Conservation (phyloP, 35 echinoderm and acorn worm species). For the Apostichopus californicus region DNA sequence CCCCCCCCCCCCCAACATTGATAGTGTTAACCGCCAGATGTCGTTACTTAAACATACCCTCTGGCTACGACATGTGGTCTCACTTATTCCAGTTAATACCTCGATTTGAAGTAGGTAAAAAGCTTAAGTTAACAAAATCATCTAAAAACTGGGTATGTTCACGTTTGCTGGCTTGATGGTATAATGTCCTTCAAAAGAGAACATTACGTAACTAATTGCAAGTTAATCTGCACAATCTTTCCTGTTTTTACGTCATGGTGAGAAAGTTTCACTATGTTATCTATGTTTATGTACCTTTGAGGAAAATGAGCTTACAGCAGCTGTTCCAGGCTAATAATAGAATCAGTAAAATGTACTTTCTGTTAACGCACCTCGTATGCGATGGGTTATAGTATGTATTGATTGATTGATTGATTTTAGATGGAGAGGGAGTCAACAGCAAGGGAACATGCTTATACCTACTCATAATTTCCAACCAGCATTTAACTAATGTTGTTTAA, state of each 20-base stretch:
- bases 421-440: too few species aligned
- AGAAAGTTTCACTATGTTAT: background rate
- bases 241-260: background rate
- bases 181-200: background rate
- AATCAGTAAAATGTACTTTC: too few species aligned
- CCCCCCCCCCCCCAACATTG: background rate
- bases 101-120: background rate
- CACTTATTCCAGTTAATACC: background rate
- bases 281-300: background rate
- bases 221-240: background rate
- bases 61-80: background rate
- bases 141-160: background rate
- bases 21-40: background rate
- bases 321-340: background rate
- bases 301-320: background rate
- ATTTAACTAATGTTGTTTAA: too few species aligned
- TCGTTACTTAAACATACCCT: background rate
- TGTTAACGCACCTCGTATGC: too few species aligned
- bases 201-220: background rate
- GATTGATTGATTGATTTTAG: too few species aligned
- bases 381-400: too few species aligned
- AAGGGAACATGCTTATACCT: too few species aligned
- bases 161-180: background rate
- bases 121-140: background rate
- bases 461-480: too few species aligned